phyloP scores from a whole-genome alignment of 2,113 vertebrate genomes.

The Capra hircus region DNA sequence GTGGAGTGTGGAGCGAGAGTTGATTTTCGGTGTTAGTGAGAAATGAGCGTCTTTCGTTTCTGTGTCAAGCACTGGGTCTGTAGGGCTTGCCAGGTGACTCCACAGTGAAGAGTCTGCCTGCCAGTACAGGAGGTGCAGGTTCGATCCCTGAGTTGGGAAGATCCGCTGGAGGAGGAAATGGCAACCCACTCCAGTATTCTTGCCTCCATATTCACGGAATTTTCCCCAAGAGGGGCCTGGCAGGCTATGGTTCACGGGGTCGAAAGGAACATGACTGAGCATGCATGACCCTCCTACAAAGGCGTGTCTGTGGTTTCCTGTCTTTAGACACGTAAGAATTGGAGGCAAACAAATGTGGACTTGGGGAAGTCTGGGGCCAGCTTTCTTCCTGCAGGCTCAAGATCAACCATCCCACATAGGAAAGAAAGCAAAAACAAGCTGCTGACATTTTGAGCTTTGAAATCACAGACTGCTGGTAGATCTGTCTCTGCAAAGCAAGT shows the following conservation, averaged over 20 bases:
- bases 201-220: not conserved
- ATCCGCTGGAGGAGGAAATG: not conserved
- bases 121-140: not conserved
- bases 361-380: conserved; percentile 42
- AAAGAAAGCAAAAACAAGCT: not conserved
- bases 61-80: not conserved
- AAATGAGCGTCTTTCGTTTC: not conserved
- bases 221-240: not conserved
- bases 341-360: conserved; percentile 65
- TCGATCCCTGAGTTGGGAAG: not conserved
- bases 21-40: not conserved
- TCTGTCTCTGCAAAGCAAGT: not conserved
- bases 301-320: conserved; percentile 53
- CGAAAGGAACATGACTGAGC: not conserved
- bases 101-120: not conserved
- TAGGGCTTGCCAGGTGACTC: not conserved
- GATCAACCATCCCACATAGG: conserved; percentile 21
- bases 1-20: not conserved
- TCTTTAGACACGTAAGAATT: conserved; percentile 71
- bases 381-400: conserved; percentile 22
- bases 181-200: not conserved
- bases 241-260: not conserved
- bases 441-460: not conserved
- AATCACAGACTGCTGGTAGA: not conserved
- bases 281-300: conserved; percentile 63